phyloP scores from a whole-genome alignment of 2,888 invertebrate genomes.

The Papilio demoleus region DNA sequence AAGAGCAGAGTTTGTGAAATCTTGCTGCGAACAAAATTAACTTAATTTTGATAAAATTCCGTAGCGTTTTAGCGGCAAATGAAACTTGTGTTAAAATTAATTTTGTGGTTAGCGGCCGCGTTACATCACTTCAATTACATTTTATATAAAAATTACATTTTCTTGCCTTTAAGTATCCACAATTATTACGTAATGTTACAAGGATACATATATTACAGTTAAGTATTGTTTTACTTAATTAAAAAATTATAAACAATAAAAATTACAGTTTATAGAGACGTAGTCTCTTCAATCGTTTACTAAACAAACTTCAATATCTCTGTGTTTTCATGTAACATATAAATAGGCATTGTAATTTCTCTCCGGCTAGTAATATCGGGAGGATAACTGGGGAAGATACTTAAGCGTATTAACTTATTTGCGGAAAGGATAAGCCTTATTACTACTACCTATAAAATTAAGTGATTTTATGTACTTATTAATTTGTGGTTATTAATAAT shows the following conservation, averaged over 20 bases:
- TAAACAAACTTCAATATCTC: no score
- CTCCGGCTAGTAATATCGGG: neutral
- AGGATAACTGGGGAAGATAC: neutral
- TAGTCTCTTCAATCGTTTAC: no score
- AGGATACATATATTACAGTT: neutral
- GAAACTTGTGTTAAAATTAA: slow-evolving; percentile 32
- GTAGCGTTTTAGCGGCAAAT: slow-evolving; percentile 28
- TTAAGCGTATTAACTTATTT: neutral
- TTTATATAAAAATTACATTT: neutral
- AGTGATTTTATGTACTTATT: neutral
- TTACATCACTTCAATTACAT: neutral
- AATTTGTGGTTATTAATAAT: neutral
- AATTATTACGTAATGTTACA: neutral
- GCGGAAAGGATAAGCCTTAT: neutral
- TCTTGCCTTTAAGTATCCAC: neutral
- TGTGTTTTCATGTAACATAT: no score
- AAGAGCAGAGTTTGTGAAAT: slow-evolving; percentile 24
- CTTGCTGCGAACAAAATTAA: slow-evolving; percentile 8
- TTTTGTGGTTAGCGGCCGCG: slow-evolving; percentile 17
- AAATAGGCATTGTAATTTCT: neutral
- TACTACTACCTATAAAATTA: neutral
- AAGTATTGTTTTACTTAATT: no score
- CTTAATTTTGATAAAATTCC: slow-evolving; percentile 31
- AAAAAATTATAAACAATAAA: no score
- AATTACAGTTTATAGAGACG: no score